A percentile compares a stretch with the other conserved stretches of the same genome.
These are phyloP conservation scores for Miltochrista miniata DNA, from an alignment of 2,888 invertebrate species.

Conservation along the genomic window DNA sequence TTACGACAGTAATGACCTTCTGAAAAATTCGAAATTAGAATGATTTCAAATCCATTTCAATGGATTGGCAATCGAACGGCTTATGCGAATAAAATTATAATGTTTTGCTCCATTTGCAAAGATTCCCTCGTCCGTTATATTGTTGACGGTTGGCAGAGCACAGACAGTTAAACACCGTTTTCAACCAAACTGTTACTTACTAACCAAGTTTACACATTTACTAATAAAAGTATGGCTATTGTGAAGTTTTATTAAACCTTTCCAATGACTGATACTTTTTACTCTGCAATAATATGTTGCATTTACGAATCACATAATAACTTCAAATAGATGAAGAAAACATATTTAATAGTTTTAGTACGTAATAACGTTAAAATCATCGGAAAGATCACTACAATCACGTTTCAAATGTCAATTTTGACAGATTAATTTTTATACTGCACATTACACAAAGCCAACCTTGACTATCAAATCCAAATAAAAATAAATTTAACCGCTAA, in stretches of 20 bases:
- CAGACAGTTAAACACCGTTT: constrained; percentile 67
- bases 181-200: constrained; percentile 51
- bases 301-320: too few species aligned
- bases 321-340: too few species aligned
- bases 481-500: constrained; percentile 45
- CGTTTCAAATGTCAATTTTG: constrained; percentile 5
- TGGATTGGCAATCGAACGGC: constrained; percentile 10
- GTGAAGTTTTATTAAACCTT: constrained; percentile 21
- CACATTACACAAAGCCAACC: constrained; percentile 24
- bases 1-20: constrained; percentile 14
- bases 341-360: not conserved
- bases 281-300: too few species aligned
- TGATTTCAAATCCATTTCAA: not conserved
- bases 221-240: constrained; percentile 36
- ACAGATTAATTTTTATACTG: constrained; percentile 14
- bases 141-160: constrained; percentile 58
- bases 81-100: constrained; percentile 15
- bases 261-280: too few species aligned
- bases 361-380: not conserved
- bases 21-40: constrained; percentile 10
- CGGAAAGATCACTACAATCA: not conserved
- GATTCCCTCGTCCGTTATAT: constrained; percentile 51
- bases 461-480: constrained; percentile 29
- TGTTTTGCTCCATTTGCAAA: constrained; percentile 35
- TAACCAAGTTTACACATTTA: too few species aligned